Evolutionary conservation across 2,113 vertebrate genomes (phyloP).

Genomic region (Dinomys branickii): DNA sequence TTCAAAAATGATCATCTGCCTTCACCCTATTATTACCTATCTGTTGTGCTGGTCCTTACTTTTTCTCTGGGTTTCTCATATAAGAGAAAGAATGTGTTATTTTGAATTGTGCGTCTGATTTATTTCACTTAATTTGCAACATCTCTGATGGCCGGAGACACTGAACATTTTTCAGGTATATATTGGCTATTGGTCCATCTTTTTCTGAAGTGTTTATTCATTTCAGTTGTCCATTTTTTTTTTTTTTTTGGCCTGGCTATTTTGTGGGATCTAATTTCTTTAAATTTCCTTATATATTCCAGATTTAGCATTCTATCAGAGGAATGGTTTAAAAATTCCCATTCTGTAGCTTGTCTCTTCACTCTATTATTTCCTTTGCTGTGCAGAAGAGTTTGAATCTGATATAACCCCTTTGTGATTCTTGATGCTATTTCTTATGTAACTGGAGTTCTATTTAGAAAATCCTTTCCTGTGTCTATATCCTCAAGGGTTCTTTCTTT

Average conservation of each 20-base stretch:
- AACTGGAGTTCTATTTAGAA: background rate
- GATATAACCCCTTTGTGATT: background rate
- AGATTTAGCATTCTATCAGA: background rate
- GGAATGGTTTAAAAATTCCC: background rate
- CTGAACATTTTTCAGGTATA: background rate
- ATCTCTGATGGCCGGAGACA: background rate
- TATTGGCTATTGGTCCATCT: background rate
- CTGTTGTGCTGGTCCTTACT: background rate
- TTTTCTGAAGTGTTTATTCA: background rate
- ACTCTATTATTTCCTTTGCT: background rate
- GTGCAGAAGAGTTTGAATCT: background rate
- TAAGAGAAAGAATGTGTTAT: background rate
- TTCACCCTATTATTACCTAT: background rate
- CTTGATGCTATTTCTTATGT: background rate
- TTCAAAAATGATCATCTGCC: background rate
- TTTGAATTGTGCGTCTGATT: background rate
- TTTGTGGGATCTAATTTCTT: background rate
- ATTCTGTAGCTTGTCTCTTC: background rate
- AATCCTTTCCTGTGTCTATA: background rate
- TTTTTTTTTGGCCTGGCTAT: no score
- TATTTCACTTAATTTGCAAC: background rate
- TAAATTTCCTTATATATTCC: background rate
- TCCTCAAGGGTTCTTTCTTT: background rate
- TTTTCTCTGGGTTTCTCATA: background rate
- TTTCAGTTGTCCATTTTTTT: background rate